Percentiles rank a stretch among this genome's conserved stretches.
Conservation (phyloP, 2,797 vertebrate genomes). For the Gymnothorax javanicus region DNA sequence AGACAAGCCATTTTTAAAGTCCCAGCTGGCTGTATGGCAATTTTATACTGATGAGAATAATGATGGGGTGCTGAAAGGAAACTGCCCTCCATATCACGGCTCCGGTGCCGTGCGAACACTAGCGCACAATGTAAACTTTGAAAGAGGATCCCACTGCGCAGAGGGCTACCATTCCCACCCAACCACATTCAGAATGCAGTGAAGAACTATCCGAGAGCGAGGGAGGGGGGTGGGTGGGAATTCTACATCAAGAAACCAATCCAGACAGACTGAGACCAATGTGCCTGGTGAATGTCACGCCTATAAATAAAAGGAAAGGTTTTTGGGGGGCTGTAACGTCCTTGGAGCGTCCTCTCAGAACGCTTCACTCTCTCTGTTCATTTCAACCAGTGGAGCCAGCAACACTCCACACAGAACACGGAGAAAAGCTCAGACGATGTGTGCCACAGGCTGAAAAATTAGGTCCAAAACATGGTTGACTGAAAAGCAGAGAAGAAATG, state of each 20-base stretch:
- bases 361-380: neutral
- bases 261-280: neutral
- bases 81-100: neutral
- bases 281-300: neutral
- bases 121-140: neutral
- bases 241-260: neutral
- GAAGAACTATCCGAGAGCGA: neutral
- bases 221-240: neutral
- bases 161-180: neutral
- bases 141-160: neutral
- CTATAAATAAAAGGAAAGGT: conserved; percentile 3
- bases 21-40: neutral
- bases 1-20: neutral
- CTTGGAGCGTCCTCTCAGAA: neutral
- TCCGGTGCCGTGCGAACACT: neutral
- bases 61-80: neutral
- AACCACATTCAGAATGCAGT: neutral
- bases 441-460: neutral
- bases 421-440: neutral
- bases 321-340: neutral
- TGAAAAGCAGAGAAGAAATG: too few species aligned
- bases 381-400: neutral
- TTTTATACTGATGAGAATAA: neutral
- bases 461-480: too few species aligned
- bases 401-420: neutral